phyloP scores from a whole-genome alignment of 2,113 vertebrate species.

The Varanus salvator region DNA sequence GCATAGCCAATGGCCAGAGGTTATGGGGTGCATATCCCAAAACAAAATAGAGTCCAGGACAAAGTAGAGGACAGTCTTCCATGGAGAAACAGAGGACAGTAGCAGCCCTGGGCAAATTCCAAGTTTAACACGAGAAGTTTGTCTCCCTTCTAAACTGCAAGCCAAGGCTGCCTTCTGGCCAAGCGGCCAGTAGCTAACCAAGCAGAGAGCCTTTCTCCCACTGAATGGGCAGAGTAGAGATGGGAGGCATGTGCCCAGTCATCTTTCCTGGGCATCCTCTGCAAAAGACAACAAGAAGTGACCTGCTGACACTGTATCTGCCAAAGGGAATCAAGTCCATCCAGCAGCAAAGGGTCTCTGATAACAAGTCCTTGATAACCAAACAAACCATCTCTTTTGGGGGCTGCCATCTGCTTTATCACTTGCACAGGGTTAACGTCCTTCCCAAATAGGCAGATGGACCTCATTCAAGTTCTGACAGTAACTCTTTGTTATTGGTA shows the following conservation, averaged over 20 bases:
- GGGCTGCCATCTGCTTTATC: conserved; percentile 77
- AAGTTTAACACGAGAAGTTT: background rate
- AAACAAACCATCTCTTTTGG: conserved; percentile 61
- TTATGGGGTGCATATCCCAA: too few relatives aligned
- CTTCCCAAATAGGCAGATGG: conserved; percentile 81
- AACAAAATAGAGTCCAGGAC: too few relatives aligned
- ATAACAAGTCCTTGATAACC: conserved; percentile 64
- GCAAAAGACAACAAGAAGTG: background rate
- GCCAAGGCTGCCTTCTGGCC: background rate
- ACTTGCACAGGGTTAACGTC: conserved; percentile 82
- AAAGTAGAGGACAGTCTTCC: too few relatives aligned
- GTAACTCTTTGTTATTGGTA: conserved; percentile 86
- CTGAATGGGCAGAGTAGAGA: background rate
- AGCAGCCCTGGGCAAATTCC: background rate
- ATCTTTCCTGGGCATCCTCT: background rate
- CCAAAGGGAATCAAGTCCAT: conserved; percentile 54
- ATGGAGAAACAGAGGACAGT: too few relatives aligned
- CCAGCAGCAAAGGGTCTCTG: conserved; percentile 49
- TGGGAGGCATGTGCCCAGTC: background rate
- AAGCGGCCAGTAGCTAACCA: background rate
- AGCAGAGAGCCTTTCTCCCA: background rate
- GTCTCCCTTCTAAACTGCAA: too few relatives aligned
- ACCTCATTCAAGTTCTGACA: conserved; percentile 84
- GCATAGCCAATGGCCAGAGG: too few relatives aligned
- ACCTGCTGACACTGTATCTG: conserved; percentile 37